These are phyloP conservation scores for Enteromius argenteus DNA, from an alignment of 2,797 vertebrate genomes.

Conservation along the genomic window DNA sequence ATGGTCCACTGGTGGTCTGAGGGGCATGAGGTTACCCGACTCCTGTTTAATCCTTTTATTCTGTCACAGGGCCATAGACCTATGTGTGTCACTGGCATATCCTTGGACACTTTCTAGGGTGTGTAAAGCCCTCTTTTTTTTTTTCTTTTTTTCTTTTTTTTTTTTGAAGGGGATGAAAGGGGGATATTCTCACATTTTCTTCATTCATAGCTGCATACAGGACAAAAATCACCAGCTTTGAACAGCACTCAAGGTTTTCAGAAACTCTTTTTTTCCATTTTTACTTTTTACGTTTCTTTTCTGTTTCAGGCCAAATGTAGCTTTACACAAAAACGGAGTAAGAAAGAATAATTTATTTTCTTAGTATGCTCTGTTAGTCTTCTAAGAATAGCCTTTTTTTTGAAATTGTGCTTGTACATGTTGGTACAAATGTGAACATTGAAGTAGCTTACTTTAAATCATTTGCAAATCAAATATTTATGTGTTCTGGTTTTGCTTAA, in stretches of 20 bases:
- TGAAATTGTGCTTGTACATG: background rate
- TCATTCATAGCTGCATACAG: slow-evolving; percentile 1
- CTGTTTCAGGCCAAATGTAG: too few relatives aligned
- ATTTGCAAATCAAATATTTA: background rate
- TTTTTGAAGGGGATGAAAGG: background rate
- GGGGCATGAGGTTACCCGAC: slow-evolving; percentile 45
- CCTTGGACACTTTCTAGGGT: slow-evolving; percentile 8
- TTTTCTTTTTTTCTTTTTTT: background rate
- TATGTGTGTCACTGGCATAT: slow-evolving; percentile 34
- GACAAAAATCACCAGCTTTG: background rate
- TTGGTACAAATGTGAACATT: slow-evolving; percentile 3
- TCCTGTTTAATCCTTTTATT: slow-evolving; percentile 51
- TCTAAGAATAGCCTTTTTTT: slow-evolving; percentile 18
- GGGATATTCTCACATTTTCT: background rate
- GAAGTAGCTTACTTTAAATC: background rate
- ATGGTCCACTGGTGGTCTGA: slow-evolving; percentile 36
- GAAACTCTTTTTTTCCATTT: background rate
- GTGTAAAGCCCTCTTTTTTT: slow-evolving; percentile 29
- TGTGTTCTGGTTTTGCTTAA: slow-evolving; percentile 14
- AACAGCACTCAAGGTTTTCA: background rate
- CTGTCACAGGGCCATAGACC: background rate
- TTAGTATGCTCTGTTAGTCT: background rate
- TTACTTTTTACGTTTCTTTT: background rate
- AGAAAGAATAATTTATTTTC: background rate
- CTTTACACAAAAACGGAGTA: background rate